Percentiles rank a stretch among this genome's conserved stretches.
Evolutionary conservation across 2,888 invertebrate species (phyloP).

Genomic region (Drosophila koepferae): DNA sequence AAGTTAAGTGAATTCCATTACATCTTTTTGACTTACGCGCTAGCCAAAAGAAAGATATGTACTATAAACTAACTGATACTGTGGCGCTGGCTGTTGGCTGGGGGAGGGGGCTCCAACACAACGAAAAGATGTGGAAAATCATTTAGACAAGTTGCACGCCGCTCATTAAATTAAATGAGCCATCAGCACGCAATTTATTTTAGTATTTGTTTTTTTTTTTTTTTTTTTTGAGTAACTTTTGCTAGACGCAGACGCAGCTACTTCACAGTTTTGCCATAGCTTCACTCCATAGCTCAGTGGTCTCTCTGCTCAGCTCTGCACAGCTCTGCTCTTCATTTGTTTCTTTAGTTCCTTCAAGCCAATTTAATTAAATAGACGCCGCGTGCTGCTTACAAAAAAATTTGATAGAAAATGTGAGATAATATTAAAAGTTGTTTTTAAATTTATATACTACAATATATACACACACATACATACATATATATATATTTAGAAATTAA

Average conservation of each 20-base stretch:
- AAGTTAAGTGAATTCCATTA: slow-evolving; percentile 67
- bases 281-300: slow-evolving; percentile 19
- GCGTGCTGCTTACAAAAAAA: slow-evolving; percentile 59
- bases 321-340: background rate
- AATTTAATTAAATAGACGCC: slow-evolving; percentile 69
- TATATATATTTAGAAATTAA: slow-evolving; percentile 34
- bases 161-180: slow-evolving; percentile 85
- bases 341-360: slow-evolving; percentile 36
- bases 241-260: slow-evolving; percentile 45
- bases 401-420: slow-evolving; percentile 64
- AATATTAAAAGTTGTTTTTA: slow-evolving; percentile 54
- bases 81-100: too few relatives aligned
- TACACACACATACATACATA: background rate
- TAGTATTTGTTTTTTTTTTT: slow-evolving; percentile 79
- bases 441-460: slow-evolving; percentile 11
- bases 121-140: slow-evolving; percentile 74
- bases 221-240: slow-evolving; percentile 77
- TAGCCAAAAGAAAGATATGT: slow-evolving; percentile 14
- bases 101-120: slow-evolving; percentile 24
- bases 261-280: slow-evolving; percentile 32
- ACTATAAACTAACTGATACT: slow-evolving; percentile 34
- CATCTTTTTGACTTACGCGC: slow-evolving; percentile 46
- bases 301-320: background rate
- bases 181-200: slow-evolving; percentile 85
- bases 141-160: slow-evolving; percentile 85